Conservation (phyloP, 2,797 vertebrate genomes). For the Sebastolobus altivelis region DNA sequence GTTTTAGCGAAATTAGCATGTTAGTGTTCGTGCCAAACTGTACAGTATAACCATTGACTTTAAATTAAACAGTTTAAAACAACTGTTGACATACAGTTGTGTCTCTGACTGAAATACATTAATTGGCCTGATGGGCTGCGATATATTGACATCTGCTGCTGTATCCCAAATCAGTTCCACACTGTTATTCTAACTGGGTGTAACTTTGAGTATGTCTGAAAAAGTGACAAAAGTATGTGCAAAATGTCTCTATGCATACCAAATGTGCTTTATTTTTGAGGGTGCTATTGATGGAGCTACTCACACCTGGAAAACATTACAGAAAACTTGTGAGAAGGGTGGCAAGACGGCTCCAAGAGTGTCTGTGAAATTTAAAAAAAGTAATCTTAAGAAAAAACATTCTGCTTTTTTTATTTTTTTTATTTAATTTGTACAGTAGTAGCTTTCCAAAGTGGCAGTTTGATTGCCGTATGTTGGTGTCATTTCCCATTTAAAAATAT, state of each 20-base stretch:
- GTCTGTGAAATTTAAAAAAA: background rate
- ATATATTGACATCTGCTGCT: background rate
- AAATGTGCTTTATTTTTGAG: background rate
- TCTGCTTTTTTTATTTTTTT: background rate
- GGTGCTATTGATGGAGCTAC: background rate
- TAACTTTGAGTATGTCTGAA: background rate
- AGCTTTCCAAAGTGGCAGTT: background rate
- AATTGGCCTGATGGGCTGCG: no score
- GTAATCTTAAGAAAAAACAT: background rate
- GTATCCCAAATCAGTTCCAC: background rate
- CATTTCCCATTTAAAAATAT: background rate
- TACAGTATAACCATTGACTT: background rate
- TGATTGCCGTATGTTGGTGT: background rate
- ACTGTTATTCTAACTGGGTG: background rate
- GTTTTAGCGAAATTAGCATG: background rate
- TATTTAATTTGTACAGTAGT: background rate
- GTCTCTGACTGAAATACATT: background rate
- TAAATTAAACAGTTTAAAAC: background rate
- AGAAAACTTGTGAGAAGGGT: background rate
- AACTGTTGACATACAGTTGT: background rate
- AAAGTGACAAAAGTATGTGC: background rate
- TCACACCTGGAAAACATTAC: slow-evolving; percentile 1
- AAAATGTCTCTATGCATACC: slow-evolving; percentile 7
- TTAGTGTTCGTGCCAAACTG: background rate
- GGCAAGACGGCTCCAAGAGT: background rate